phyloP scores from a whole-genome alignment of 1,140 invertebrate species.

The Micrasema longulum region DNA sequence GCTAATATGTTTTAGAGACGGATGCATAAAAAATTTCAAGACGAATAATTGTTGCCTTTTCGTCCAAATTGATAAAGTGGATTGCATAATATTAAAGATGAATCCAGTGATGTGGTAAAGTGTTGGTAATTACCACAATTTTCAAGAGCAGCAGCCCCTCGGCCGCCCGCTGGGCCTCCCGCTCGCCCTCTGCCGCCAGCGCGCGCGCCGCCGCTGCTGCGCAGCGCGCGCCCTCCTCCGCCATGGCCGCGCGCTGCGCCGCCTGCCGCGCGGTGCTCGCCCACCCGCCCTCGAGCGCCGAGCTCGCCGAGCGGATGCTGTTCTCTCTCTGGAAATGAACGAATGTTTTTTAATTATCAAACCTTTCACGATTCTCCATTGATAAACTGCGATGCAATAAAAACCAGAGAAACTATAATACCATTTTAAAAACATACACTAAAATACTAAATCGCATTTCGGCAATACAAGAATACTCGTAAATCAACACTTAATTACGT shows the following conservation, averaged over 20 bases:
- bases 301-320: conserved; percentile 57
- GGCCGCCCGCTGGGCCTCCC: conserved; percentile 56
- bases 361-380: not conserved
- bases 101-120: not conserved
- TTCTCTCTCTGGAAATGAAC: conserved; percentile 2
- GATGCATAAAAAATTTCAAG: not conserved
- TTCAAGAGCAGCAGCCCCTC: conserved; percentile 51
- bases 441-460: not conserved
- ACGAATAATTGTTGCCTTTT: not conserved
- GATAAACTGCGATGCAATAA: not conserved
- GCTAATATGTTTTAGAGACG: too few relatives aligned
- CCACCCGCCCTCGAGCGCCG: conserved; percentile 57
- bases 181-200: conserved; percentile 46
- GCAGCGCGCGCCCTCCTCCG: conserved; percentile 56
- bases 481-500: too few relatives aligned
- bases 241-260: conserved; percentile 58
- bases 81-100: too few relatives aligned
- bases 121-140: not conserved
- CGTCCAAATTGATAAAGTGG: too few relatives aligned
- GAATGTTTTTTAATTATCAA: not conserved
- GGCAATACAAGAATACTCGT: too few relatives aligned
- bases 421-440: not conserved
- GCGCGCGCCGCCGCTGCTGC: conserved; percentile 41
- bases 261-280: conserved; percentile 57
- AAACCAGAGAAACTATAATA: not conserved